Percentiles rank a stretch among this genome's conserved stretches.
Evolutionary conservation across 2,797 vertebrate genomes (phyloP).

Genomic region (Tenualosa ilisha): DNA sequence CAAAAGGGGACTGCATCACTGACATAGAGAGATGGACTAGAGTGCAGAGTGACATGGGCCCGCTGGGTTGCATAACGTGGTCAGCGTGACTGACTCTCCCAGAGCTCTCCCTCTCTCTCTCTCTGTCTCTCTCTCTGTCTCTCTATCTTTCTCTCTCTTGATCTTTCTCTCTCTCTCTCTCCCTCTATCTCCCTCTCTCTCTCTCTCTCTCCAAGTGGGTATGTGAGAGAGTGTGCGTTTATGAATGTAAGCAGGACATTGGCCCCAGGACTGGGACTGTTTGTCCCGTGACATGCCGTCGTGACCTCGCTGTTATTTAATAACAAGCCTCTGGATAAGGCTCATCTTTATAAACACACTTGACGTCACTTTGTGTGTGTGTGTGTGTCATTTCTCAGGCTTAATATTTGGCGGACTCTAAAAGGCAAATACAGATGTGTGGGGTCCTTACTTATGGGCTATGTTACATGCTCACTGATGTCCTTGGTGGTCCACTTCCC

Average conservation of each 20-base stretch:
- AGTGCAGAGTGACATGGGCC: not conserved
- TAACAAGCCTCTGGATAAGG: not conserved
- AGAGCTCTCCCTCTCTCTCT: not conserved
- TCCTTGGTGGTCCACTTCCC: not conserved
- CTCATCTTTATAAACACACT: slow-evolving; percentile 2
- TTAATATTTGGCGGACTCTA: not conserved
- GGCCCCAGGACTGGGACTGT: slow-evolving; percentile 9
- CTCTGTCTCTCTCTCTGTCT: not conserved
- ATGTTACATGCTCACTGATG: not conserved
- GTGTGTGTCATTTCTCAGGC: not conserved
- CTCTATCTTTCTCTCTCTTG: not conserved
- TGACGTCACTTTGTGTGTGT: not conserved
- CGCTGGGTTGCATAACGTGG: not conserved
- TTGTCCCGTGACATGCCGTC: not conserved
- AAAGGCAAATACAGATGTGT: not conserved
- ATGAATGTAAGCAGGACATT: not conserved
- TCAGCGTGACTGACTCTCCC: not conserved
- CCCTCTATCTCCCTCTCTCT: not conserved
- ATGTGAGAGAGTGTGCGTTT: not conserved
- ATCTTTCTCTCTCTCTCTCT: not conserved
- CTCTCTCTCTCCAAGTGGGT: not conserved
- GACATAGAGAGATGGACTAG: not conserved
- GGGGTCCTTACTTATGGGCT: not conserved
- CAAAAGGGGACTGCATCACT: not conserved
- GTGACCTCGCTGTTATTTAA: slow-evolving; percentile 6